Evolutionary conservation across 1,140 invertebrate species (phyloP).

Genomic region (Pteromalus puparum): DNA sequence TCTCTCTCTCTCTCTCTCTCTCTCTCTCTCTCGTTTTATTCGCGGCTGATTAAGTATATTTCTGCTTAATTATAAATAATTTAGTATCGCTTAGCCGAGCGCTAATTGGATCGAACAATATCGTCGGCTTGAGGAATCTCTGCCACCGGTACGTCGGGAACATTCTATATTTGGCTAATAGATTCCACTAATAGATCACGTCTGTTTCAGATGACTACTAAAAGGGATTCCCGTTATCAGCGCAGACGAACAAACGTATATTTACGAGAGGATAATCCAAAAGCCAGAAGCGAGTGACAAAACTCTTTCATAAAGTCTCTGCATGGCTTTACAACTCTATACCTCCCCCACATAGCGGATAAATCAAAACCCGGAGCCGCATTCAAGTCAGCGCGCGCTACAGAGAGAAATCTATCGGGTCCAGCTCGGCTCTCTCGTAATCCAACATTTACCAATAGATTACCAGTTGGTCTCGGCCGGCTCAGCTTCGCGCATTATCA

Average conservation of each 20-base stretch:
- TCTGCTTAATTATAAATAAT: conserved; percentile 16
- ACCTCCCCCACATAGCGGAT: neutral
- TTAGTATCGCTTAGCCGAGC: neutral
- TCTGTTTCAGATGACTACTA: no score
- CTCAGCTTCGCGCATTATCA: conserved; percentile 17
- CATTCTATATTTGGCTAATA: no score
- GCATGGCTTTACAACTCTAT: neutral
- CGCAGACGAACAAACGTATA: no score
- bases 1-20: no score
- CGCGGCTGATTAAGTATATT: conserved; percentile 8
- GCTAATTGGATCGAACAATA: conserved; percentile 1
- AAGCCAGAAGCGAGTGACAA: no score
- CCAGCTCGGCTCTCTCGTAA: neutral
- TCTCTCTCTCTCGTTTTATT: neutral
- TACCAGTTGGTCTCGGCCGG: neutral
- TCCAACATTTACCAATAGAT: neutral
- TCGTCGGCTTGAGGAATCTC: neutral
- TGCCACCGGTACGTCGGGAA: no score
- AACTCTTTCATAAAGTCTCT: no score
- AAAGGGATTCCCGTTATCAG: no score
- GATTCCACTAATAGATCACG: no score
- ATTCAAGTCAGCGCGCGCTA: neutral
- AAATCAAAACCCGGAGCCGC: neutral
- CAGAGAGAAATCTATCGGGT: neutral
- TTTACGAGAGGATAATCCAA: no score